Base-by-base conservation (phyloP, 1,140 invertebrate species). In the Asobara japonica region DNA sequence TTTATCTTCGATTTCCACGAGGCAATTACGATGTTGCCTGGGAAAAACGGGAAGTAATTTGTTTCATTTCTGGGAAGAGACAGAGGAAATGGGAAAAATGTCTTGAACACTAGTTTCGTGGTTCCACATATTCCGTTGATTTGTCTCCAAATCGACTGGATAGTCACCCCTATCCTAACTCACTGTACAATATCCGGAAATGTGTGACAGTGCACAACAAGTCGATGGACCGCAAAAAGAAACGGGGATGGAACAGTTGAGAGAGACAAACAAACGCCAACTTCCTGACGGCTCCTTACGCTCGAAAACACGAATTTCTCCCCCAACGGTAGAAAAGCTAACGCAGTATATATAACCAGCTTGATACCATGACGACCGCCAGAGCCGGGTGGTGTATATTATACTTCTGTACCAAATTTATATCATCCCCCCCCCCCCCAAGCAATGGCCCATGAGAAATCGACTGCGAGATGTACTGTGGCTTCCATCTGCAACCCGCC, bases 291-390 rank as follows among this genome's bases (percentile, higher is more conserved):
- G 22, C 70, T 51, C 65, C 18, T 41, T 62, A 16, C 60, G 25
- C 29, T 29, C 60, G 27, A 31, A 62, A 29, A 62, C 29, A n/a
- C n/a, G n/a, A n/a, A n/a, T n/a, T n/a, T n/a, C n/a, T n/a, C n/a
- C n/a, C 33, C 69, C 69, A 51, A 18, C 30, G 25, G 11, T 6
- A 31, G 30, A 61, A 65, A 72, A 72, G 30, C 41, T 25, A 8
- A 51, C 30, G 11, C 13, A 6, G 11, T 69, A 69, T 65, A 51
- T 62, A 30, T 62, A 56, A 56, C 51, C 22, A 25, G 16, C 56
- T 64, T 65, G 69, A 72, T 72, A 65, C 64, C 64, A 72, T 72
- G 70, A 72, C 70, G 62, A 72, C 45, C 64, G 62, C 16, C 31
- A 25, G 8, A n/a, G 20, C 51, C 20, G 13, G 27, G n/a, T 7